These are phyloP conservation scores for Heterotis niloticus DNA, from an alignment of 2,113 vertebrate species.

Conservation along the genomic window DNA sequence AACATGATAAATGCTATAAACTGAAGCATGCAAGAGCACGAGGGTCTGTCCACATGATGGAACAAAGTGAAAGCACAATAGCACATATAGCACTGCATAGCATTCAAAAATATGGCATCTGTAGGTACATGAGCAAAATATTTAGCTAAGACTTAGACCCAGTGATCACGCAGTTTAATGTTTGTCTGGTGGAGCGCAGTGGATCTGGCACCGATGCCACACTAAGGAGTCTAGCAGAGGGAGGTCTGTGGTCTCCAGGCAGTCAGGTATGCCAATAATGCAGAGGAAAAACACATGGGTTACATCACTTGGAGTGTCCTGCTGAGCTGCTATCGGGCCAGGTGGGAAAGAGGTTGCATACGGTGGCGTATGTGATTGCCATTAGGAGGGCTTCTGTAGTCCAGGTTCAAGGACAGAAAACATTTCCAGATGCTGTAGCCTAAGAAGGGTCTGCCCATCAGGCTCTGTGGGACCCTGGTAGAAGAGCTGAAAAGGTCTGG, in stretches of 20 bases:
- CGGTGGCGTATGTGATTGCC: constrained; percentile 39
- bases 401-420: constrained; percentile 20
- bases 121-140: too few relatives aligned
- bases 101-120: too few relatives aligned
- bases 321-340: constrained; percentile 35
- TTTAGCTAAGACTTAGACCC: too few relatives aligned
- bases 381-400: constrained; percentile 35
- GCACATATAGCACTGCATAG: too few relatives aligned
- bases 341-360: constrained; percentile 43
- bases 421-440: constrained; percentile 33
- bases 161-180: too few relatives aligned
- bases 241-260: constrained; percentile 50
- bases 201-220: constrained; percentile 29
- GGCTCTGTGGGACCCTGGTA: constrained; percentile 4
- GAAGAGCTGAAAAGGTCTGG: constrained; percentile 16
- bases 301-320: constrained; percentile 56
- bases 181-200: neutral
- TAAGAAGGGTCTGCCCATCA: constrained; percentile 11
- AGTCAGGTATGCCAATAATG: constrained; percentile 54
- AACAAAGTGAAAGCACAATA: too few relatives aligned
- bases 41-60: too few relatives aligned
- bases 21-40: too few relatives aligned
- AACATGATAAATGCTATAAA: too few relatives aligned
- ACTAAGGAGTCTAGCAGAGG: constrained; percentile 62
- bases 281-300: constrained; percentile 60